Evolutionary conservation across 2,797 vertebrate genomes (phyloP), one percentile per base, ranked within the genome.

Genomic region (Galago senegalensis): DNA sequence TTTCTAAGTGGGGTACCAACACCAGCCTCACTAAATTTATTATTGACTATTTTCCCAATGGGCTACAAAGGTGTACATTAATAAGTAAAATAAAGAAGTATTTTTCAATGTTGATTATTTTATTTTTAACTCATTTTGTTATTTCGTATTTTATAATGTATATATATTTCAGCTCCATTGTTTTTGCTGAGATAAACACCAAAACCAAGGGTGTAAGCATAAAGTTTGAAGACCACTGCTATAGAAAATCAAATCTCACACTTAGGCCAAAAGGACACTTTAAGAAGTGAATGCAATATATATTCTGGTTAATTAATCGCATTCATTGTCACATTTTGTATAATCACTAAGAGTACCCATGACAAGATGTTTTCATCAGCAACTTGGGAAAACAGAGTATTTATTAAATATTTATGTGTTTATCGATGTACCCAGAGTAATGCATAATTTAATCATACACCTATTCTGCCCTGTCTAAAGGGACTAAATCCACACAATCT

Each of bases 281-380:
- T 37, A 60, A 67, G 46, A 90, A 31, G 56, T 81, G 53, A 92
- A 7, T 81, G 70, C 4, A 80, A 43, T 91, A 60, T 95, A 86
- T 85, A 87, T 85, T 92, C 83, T n/a, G 73, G 87, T 93, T 91
- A 75, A 49, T 94, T 89, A 89, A 80, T 92, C 29, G 90, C 29
- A 80, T 34, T 83, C 40, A 91, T 43, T 67, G 23, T 61, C 23
- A 94, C 58, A 79, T 75, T 94, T 94, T 96, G 31, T 96, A 75
- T 95, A 73, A 92, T 86, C n/a, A 77, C 53, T 34, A 58, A 91
- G 58, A 93, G 61, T 3, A 93, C 25, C 18, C 34, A 34, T 69
- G 77, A 88, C 10, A 86, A 89, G 69, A 86, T 72, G 80, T 73
- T 90, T 96, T 92, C 31, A 90, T 92, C 61, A 79, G 69, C 73